phyloP scores from a whole-genome alignment of 1,140 invertebrate genomes.

The Batillaria attramentaria region DNA sequence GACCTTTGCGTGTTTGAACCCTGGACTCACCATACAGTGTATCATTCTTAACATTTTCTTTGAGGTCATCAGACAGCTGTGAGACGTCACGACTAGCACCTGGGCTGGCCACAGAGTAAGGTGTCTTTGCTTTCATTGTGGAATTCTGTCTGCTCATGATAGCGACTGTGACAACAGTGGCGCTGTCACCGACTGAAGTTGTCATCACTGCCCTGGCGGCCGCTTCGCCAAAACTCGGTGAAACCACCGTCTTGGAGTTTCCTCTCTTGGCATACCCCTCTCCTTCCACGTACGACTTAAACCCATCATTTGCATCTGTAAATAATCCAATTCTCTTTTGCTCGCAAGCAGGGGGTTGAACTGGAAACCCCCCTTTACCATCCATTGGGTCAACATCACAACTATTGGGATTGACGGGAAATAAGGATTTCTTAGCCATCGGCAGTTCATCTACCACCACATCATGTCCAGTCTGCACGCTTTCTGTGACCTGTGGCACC shows the following conservation, averaged over 20 bases:
- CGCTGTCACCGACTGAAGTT: conserved; percentile 56
- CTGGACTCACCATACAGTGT: neutral
- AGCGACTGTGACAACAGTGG: conserved; percentile 61
- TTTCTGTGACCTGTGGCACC: conserved; percentile 12
- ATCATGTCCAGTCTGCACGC: conserved; percentile 10
- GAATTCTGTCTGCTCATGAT: conserved; percentile 54
- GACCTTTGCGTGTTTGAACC: conserved; percentile 17
- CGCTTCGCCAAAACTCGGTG: conserved; percentile 59
- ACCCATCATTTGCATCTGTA: neutral
- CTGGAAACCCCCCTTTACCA: conserved; percentile 21
- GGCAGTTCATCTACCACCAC: neutral
- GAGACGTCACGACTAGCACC: neutral
- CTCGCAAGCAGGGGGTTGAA: neutral
- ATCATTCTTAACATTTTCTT: conserved; percentile 16
- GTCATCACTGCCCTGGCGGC: conserved; percentile 62
- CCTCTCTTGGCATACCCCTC: conserved; percentile 29
- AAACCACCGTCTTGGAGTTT: conserved; percentile 51
- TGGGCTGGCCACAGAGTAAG: neutral
- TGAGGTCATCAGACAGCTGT: conserved; percentile 8
- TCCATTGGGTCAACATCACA: conserved; percentile 11
- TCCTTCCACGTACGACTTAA: conserved; percentile 18
- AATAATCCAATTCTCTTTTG: too few species aligned
- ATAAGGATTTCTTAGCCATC: neutral
- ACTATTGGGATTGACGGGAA: conserved; percentile 3
- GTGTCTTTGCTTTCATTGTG: neutral